Conservation (phyloP, 2,888 invertebrate species). For the Leucoma salicis region DNA sequence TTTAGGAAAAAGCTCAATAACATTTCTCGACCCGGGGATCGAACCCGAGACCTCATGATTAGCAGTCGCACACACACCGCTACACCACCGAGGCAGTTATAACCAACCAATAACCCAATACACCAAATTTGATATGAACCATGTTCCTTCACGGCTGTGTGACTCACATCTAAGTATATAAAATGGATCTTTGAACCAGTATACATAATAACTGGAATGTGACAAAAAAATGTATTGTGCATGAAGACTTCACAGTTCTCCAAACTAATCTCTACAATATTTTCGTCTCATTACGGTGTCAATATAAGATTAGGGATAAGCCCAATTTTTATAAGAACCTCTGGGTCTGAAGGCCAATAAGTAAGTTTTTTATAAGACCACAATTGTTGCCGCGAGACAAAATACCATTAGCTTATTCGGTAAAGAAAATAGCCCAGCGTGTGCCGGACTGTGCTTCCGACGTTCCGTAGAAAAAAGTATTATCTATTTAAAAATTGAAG, state of each 20-base stretch:
- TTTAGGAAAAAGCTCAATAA: too few relatives aligned
- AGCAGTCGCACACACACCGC: too few relatives aligned
- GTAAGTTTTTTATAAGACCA: conserved; percentile 59
- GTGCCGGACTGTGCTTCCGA: neutral
- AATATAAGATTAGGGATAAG: conserved; percentile 81
- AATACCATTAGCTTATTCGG: conserved; percentile 46
- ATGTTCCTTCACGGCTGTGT: too few relatives aligned
- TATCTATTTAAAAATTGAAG: too few relatives aligned
- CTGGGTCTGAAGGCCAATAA: conserved; percentile 46
- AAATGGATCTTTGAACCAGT: too few relatives aligned
- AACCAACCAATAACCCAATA: too few relatives aligned
- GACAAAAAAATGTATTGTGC: neutral
- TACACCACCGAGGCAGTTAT: too few relatives aligned
- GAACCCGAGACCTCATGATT: too few relatives aligned
- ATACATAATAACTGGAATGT: too few relatives aligned
- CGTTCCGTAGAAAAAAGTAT: conserved; percentile 18
- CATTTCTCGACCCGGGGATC: too few relatives aligned
- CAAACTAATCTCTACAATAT: conserved; percentile 63
- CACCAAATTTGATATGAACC: too few relatives aligned
- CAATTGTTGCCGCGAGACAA: conserved; percentile 70
- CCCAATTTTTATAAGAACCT: conserved; percentile 64
- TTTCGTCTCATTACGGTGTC: conserved; percentile 79
- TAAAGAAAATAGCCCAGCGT: conserved; percentile 25
- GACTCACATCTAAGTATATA: too few relatives aligned
- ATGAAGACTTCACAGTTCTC: conserved; percentile 14